A percentile compares a stretch with the other conserved stretches of the same genome.
Conservation (phyloP, 2,113 vertebrate species). For the Hydropotes inermis region DNA sequence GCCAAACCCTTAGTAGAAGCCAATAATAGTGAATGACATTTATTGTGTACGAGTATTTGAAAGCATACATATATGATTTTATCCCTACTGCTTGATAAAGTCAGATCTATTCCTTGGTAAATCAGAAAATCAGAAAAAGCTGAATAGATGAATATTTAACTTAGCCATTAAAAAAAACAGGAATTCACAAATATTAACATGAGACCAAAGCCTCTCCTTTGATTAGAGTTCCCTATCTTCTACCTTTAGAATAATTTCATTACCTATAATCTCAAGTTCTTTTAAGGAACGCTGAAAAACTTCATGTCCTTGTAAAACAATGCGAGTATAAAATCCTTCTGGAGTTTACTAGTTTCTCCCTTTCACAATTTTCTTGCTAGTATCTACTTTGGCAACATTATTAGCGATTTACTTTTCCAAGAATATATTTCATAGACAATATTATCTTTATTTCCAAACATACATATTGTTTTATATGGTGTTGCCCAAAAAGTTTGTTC, state of each 20-base stretch:
- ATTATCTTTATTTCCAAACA: neutral
- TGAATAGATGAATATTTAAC: neutral
- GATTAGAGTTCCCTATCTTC: neutral
- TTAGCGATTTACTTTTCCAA: neutral
- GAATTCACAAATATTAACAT: neutral
- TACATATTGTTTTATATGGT: neutral
- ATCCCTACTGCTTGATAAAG: neutral
- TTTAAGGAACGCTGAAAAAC: neutral
- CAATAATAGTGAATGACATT: neutral
- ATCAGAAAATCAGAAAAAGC: conserved; percentile 17
- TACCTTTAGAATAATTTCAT: neutral
- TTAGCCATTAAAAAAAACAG: neutral
- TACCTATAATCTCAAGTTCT: neutral
- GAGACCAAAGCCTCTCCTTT: neutral
- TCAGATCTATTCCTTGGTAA: neutral
- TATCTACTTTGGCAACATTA: neutral
- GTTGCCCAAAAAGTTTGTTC: neutral
- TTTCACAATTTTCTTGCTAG: neutral
- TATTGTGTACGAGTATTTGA: neutral
- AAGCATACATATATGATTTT: conserved; percentile 16
- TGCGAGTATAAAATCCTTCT: neutral
- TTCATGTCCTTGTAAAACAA: neutral
- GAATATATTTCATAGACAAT: neutral
- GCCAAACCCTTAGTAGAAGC: neutral
- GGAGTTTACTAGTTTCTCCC: neutral